Evolutionary conservation across 64 coral and sea anemone species (phyloP).

Genomic region (Dendrophyllia cribrosa): DNA sequence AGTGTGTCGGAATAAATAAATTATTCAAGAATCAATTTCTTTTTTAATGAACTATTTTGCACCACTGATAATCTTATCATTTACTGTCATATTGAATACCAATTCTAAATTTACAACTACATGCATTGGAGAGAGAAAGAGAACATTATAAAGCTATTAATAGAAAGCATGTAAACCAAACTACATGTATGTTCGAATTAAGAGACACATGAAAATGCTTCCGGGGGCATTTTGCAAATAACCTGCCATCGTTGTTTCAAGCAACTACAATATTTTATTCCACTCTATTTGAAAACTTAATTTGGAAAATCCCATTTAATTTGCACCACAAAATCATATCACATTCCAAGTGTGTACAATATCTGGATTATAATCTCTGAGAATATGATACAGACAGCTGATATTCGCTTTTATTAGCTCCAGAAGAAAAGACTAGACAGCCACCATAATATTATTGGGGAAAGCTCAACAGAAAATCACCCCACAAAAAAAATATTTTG

Average conservation of each 20-base stretch:
- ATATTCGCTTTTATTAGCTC: background rate
- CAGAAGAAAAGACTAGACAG: background rate
- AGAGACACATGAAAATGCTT: background rate
- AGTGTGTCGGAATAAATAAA: background rate
- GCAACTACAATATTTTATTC: too few species aligned
- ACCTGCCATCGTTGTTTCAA: too few species aligned
- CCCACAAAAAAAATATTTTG: background rate
- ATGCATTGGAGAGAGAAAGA: background rate
- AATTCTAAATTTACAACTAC: background rate
- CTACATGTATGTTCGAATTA: background rate
- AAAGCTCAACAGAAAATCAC: background rate
- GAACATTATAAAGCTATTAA: background rate
- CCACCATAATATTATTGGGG: conserved; percentile 13
- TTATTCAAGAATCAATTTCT: background rate
- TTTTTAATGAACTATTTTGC: conserved; percentile 4
- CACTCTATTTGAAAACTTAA: background rate
- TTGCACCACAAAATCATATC: background rate
- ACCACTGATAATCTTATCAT: conserved; percentile 27
- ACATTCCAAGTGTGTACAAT: background rate
- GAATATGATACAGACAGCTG: background rate
- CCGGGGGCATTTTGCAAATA: too few species aligned
- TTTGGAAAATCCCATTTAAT: background rate
- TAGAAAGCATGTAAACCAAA: background rate
- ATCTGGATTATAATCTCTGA: background rate
- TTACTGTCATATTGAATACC: background rate